A percentile compares a stretch with the other conserved stretches of the same genome.
phyloP scores from a whole-genome alignment of 2,888 invertebrate species.

The Tineola bisselliella region DNA sequence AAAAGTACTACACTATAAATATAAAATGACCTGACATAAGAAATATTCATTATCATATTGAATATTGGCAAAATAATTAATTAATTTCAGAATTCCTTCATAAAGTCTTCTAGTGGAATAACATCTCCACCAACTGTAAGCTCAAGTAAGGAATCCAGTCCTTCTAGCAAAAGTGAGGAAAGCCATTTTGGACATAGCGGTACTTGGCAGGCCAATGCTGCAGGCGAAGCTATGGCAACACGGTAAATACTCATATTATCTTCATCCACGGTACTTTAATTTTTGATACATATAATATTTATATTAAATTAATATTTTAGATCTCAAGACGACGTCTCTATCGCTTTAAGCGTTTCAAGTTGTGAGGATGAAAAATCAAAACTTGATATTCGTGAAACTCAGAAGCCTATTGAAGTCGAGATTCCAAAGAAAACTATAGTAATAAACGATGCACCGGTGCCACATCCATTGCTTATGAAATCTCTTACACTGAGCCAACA shows the following conservation, averaged over 20 bases:
- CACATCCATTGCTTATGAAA: conserved; percentile 61
- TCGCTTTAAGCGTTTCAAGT: conserved; percentile 60
- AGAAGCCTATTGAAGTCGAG: conserved; percentile 28
- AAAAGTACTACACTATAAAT: too few species aligned
- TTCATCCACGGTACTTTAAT: neutral
- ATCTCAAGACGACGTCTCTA: conserved; percentile 61
- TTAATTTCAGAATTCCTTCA: conserved; percentile 49
- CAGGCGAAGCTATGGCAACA: conserved; percentile 64
- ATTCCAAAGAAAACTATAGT: conserved; percentile 51
- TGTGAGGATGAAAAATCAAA: conserved; percentile 62
- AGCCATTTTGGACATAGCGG: conserved; percentile 52
- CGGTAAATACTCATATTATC: conserved; percentile 42
- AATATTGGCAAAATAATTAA: neutral
- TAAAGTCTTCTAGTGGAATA: conserved; percentile 51
- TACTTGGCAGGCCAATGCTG: conserved; percentile 56
- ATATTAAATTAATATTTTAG: conserved; percentile 27
- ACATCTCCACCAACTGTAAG: conserved; percentile 49
- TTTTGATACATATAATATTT: neutral
- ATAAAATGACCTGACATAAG: too few species aligned
- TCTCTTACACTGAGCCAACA: conserved; percentile 55
- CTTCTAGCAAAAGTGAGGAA: conserved; percentile 62
- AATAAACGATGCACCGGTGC: conserved; percentile 51
- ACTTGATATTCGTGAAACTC: conserved; percentile 33
- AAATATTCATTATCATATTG: neutral
- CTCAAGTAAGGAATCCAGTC: conserved; percentile 63